Evolutionary conservation across 2,113 vertebrate species (phyloP), one percentile per base, ranked within the genome.

Genomic region (Thomomys bottae): DNA sequence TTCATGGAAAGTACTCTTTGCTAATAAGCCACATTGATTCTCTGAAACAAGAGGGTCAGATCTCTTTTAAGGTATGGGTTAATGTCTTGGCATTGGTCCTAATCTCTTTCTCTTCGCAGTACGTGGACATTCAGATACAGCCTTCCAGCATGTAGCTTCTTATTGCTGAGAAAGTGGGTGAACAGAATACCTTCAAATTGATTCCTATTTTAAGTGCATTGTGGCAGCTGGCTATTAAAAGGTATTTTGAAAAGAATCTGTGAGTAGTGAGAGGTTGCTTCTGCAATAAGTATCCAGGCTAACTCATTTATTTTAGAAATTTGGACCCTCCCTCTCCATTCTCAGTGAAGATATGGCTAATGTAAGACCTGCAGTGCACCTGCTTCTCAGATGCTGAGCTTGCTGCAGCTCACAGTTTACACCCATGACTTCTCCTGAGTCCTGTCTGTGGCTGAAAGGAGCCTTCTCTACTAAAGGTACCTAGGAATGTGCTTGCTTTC

Each of bases 301-400:
- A 93, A 42, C 36, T 75, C 59, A 89, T 59, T 87, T 85, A 61
- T 36, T 87, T 70, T 88, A 45, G 42, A 78, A 59, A 82, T 63
- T 40, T 87, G 28, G 15, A 49, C 1, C 8, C 21, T 38, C 28
- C 57, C 40, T 21, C 61, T 21, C 45, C 30, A 26, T 8, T 40
- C 59, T 20, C 59, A 36, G 82, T 2, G 34, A 89, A 45, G 67
- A 20, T 10, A 2, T 14, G 49, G n/a, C 15, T 80, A 49, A 12
- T 28, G 5, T 14, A 83, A 80, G 8, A 63, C 57, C 36, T 64
- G 7, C 66, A 93, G n/a, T 67, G 24, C 10, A 7, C 26, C 40
- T 59, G 45, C 61, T 90, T 21, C 40, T 18, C 42, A 73, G 75
- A 76, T 26, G 40, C 49, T 24, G 30, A 64, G 34, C 32, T 49